A percentile compares a stretch with the other conserved stretches of the same genome.
Conservation (phyloP, 1,140 invertebrate species). For the Drosophila pseudoobscura region DNA sequence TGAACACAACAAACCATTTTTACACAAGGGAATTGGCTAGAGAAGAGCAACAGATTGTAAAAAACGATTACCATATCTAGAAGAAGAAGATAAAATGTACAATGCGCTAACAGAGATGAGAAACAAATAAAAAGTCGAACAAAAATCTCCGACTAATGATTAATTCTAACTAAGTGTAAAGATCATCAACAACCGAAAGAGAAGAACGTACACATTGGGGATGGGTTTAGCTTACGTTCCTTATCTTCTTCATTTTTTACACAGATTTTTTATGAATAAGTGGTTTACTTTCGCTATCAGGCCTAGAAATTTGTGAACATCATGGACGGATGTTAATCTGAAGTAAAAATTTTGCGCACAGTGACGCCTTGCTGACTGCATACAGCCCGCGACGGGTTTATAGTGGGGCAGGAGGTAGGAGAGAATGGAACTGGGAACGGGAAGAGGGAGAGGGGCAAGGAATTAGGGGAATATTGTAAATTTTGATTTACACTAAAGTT, state of each 20-base stretch:
- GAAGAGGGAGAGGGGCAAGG: neutral
- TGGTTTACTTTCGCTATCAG: constrained; percentile 40
- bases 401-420: neutral
- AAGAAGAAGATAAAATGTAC: constrained; percentile 42
- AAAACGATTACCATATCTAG: constrained; percentile 39
- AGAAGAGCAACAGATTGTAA: constrained; percentile 47
- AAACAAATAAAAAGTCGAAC: constrained; percentile 49
- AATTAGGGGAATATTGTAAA: constrained; percentile 13
- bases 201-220: constrained; percentile 17
- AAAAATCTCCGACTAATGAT: constrained; percentile 49
- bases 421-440: neutral
- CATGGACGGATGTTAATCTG: constrained; percentile 81
- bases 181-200: constrained; percentile 41
- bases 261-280: constrained; percentile 34
- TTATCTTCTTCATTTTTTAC: constrained; percentile 21
- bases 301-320: constrained; percentile 71
- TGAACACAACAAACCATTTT: constrained; percentile 81
- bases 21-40: constrained; percentile 72
- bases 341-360: constrained; percentile 79
- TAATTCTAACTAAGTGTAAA: constrained; percentile 46
- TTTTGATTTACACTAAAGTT: constrained; percentile 77
- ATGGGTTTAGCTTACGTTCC: neutral
- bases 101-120: constrained; percentile 58
- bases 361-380: constrained; percentile 65
- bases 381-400: constrained; percentile 62